Base-by-base conservation (phyloP, 2,113 vertebrate genomes). In the Neotragus pygmaeus region DNA sequence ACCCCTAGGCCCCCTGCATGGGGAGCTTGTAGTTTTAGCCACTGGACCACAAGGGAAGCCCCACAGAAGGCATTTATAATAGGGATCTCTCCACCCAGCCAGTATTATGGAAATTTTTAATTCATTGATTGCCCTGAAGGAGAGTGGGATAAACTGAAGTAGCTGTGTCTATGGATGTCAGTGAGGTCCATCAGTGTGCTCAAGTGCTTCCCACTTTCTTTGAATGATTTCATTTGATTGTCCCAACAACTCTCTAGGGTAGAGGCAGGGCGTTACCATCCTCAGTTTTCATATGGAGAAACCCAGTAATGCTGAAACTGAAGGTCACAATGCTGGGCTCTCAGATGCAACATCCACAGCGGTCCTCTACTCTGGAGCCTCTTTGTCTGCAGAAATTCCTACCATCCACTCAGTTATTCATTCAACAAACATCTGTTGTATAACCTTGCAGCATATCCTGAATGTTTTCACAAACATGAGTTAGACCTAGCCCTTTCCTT, bases 81-180 rank as follows among this genome's bases (percentile, higher is more conserved):
- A 47, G 43, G 15, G 5, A 3, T 2, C 2, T 2, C 0, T 19
- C 30, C 23, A 66, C 33, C 7, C 33, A 16, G 51, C 16, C 8
- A 2, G 21, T 43, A 10, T 27, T 43, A 43, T 43, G 43, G 5
- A 43, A 43, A n/a, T n/a, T n/a, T n/a, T n/a, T n/a, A n/a, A n/a
- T n/a, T n/a, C n/a, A n/a, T 5, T 17, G 53, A 17, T 30, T 28
- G 30, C 36, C 0, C 0, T 33, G 11, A 39, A 73, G 27, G 33
- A 88, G 27, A 49, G 12, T 13, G 27, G 47, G 28, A 10, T n/a
- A 53, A 58, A 25, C 88, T 25, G 6, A 55, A 51, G 39, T 1
- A 81, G 60, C 6, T 21, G 6, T 5, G 2, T 33, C 66, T n/a
- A 0, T 16, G 30, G 43, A 43, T 43, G 43, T 43, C 13, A 19